phyloP scores from a whole-genome alignment of 2,113 vertebrate species.

The Tringa solitaria region DNA sequence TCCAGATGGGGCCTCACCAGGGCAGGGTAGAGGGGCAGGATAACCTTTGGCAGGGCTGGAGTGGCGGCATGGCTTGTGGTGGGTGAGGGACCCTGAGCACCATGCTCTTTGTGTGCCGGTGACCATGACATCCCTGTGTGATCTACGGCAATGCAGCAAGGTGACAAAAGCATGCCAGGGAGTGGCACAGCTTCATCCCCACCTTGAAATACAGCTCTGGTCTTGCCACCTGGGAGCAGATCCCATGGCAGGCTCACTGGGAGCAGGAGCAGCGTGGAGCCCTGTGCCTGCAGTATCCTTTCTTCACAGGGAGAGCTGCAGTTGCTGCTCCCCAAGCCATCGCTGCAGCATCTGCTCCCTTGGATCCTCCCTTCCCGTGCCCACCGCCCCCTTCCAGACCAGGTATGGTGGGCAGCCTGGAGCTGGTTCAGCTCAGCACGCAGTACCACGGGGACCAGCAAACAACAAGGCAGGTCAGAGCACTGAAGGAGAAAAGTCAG shows the following conservation, averaged over 20 bases:
- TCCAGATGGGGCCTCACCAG: too few species aligned
- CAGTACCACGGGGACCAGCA: fast-evolving
- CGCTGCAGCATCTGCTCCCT: fast-evolving
- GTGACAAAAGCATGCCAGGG: fast-evolving
- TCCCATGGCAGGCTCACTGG: too few species aligned
- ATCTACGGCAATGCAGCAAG: not conserved
- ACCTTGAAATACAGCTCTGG: not conserved
- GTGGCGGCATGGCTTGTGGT: fast-evolving
- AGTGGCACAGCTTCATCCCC: not conserved
- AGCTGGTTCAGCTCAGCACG: not conserved
- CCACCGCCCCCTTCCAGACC: not conserved
- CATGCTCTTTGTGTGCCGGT: fast-evolving
- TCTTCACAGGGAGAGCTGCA: not conserved
- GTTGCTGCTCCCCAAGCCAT: not conserved
- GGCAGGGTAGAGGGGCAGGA: too few species aligned
- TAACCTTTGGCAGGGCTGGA: not conserved
- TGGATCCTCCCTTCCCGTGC: fast-evolving
- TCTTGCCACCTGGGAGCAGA: not conserved
- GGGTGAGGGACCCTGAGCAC: fast-evolving
- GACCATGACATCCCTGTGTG: fast-evolving
- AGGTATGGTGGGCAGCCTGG: not conserved
- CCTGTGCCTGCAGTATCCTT: too few species aligned
- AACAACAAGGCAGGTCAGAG: not conserved
- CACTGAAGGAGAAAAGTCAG: not conserved
- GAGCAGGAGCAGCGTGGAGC: not conserved